Evolutionary conservation across 2,797 vertebrate species (phyloP).

Genomic region (Yasuhikotakia modesta): DNA sequence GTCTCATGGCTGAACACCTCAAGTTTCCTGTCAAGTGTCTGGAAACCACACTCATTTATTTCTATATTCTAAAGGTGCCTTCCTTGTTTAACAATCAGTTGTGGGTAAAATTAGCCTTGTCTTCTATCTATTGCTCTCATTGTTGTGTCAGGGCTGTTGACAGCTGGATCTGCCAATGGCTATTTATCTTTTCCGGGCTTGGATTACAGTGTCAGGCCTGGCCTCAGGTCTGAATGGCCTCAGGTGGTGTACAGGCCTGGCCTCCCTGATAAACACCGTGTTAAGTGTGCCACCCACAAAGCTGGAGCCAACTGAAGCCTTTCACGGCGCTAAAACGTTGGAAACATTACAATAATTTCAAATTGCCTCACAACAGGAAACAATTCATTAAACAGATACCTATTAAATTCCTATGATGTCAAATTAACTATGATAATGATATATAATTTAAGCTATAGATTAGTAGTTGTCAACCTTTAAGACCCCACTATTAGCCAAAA

Average conservation of each 20-base stretch:
- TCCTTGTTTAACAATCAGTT: slow-evolving; percentile 53
- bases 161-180: slow-evolving; percentile 40
- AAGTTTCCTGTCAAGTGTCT: slow-evolving; percentile 39
- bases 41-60: slow-evolving; percentile 37
- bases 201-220: slow-evolving; percentile 26
- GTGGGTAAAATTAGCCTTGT: slow-evolving; percentile 46
- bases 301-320: neutral
- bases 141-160: neutral
- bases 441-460: too few relatives aligned
- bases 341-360: neutral
- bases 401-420: too few relatives aligned
- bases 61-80: neutral
- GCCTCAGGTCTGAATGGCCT: neutral
- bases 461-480: too few relatives aligned
- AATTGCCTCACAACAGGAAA: too few relatives aligned
- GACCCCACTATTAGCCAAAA: too few relatives aligned
- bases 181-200: slow-evolving; percentile 49
- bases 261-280: slow-evolving; percentile 12
- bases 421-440: too few relatives aligned
- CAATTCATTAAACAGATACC: too few relatives aligned
- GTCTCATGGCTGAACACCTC: slow-evolving; percentile 36
- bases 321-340: neutral
- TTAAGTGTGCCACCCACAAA: neutral
- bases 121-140: slow-evolving; percentile 22
- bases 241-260: neutral